Conservation (phyloP, 2,888 invertebrate species). For the Dasypogon diadema region DNA sequence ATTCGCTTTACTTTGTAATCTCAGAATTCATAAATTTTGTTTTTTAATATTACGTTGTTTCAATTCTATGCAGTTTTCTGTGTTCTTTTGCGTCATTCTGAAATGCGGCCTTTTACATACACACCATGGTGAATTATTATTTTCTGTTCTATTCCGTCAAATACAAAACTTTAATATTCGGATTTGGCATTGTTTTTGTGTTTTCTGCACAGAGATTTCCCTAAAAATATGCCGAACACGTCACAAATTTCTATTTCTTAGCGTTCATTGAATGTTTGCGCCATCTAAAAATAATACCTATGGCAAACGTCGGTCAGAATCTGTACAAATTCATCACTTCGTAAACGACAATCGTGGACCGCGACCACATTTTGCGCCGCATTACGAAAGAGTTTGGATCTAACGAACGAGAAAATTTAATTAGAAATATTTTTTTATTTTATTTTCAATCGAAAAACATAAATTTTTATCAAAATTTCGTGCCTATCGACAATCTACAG, state of each 20-base stretch:
- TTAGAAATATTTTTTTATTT: not conserved
- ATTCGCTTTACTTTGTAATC: no score
- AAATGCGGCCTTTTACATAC: no score
- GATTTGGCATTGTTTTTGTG: no score
- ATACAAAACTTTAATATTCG: not conserved
- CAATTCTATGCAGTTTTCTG: no score
- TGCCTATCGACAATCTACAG: constrained; percentile 52
- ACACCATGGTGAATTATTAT: no score
- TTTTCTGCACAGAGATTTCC: not conserved
- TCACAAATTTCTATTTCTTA: constrained; percentile 29
- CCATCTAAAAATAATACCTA: constrained; percentile 43
- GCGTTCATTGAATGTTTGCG: constrained; percentile 29
- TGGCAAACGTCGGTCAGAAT: not conserved
- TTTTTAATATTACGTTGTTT: no score
- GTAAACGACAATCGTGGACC: not conserved
- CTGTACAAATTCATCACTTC: constrained; percentile 6
- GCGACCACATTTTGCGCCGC: constrained; percentile 47
- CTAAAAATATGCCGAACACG: constrained; percentile 41
- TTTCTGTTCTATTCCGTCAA: not conserved
- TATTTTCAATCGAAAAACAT: not conserved
- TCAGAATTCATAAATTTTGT: no score
- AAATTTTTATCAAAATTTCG: constrained; percentile 18
- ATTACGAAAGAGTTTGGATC: constrained; percentile 55
- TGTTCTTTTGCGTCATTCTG: no score
- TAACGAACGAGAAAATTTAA: constrained; percentile 48